Conservation (phyloP, 1,140 invertebrate genomes). For the Caenorhabditis remanei region DNA sequence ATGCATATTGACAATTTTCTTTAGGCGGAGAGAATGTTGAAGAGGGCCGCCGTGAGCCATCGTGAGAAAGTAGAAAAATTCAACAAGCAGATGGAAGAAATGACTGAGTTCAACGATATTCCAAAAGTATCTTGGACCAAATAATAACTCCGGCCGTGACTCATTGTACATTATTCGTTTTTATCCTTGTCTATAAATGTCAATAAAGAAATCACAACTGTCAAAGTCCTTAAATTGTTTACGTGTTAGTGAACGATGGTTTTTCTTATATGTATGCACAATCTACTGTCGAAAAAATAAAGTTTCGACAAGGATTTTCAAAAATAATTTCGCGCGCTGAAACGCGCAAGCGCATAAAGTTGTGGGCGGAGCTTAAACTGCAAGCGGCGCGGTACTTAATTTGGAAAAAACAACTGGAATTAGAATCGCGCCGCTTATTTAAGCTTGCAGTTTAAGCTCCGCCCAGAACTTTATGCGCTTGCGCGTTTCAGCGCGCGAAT, state of each 20-base stretch:
- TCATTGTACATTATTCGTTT: slow-evolving; percentile 1
- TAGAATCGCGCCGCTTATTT: too few relatives aligned
- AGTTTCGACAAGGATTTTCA: too few relatives aligned
- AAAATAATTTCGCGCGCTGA: too few relatives aligned
- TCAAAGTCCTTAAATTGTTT: not conserved
- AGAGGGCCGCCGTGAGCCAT: slow-evolving; percentile 75
- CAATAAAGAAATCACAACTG: not conserved
- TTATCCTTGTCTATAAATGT: not conserved
- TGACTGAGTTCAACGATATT: slow-evolving; percentile 78
- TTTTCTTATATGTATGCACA: not conserved
- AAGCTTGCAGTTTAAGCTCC: too few relatives aligned
- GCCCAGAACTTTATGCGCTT: too few relatives aligned
- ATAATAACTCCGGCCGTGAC: slow-evolving; percentile 48
- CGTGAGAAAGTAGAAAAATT: slow-evolving; percentile 76
- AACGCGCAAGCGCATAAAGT: too few relatives aligned
- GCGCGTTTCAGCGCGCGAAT: too few relatives aligned
- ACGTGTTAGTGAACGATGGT: not conserved
- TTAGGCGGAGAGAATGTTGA: slow-evolving; percentile 72
- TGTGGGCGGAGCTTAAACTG: too few relatives aligned
- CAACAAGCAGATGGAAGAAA: slow-evolving; percentile 76
- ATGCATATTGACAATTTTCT: not conserved
- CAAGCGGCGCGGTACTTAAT: too few relatives aligned
- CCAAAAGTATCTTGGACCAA: slow-evolving; percentile 77
- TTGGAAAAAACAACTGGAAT: too few relatives aligned
- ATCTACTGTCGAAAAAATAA: too few relatives aligned